These are phyloP conservation scores for Rosalia funebris DNA, from an alignment of 2,888 invertebrate genomes.

Conservation along the genomic window DNA sequence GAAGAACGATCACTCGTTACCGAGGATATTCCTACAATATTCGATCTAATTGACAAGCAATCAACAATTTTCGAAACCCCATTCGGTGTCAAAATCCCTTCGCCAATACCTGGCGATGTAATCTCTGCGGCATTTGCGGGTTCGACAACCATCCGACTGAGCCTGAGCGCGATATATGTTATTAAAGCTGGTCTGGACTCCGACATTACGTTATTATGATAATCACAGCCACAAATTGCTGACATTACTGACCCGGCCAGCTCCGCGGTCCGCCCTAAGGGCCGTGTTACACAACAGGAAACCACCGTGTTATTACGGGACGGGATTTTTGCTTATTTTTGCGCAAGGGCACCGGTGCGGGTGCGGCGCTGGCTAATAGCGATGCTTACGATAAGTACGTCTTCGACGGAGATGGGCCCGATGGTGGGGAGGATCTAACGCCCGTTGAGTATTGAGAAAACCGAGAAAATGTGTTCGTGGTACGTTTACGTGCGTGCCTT, in stretches of 20 bases:
- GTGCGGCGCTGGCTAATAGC: slow-evolving; percentile 14
- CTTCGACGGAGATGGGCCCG: neutral
- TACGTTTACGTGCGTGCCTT: too few species aligned
- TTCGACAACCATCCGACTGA: slow-evolving; percentile 31
- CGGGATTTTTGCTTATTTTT: slow-evolving; percentile 14
- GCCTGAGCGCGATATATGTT: slow-evolving; percentile 39
- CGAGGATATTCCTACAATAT: too few species aligned
- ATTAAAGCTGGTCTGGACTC: slow-evolving; percentile 46
- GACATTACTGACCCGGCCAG: slow-evolving; percentile 52
- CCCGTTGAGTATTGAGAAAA: too few species aligned
- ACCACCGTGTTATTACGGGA: slow-evolving; percentile 30
- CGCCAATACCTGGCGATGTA: too few species aligned
- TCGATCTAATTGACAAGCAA: too few species aligned
- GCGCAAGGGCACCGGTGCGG: slow-evolving; percentile 1
- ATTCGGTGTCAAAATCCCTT: too few species aligned
- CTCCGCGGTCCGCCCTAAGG: slow-evolving; percentile 32
- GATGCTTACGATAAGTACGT: slow-evolving; percentile 11
- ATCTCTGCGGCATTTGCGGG: slow-evolving; percentile 13
- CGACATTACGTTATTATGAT: slow-evolving; percentile 57
- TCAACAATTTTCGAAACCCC: too few species aligned
- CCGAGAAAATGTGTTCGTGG: too few species aligned
- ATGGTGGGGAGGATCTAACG: neutral
- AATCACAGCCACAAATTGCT: slow-evolving; percentile 54
- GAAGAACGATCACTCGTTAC: too few species aligned
- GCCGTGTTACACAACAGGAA: slow-evolving; percentile 34